Base-by-base conservation (phyloP, 2,113 vertebrate species). In the human region DNA sequence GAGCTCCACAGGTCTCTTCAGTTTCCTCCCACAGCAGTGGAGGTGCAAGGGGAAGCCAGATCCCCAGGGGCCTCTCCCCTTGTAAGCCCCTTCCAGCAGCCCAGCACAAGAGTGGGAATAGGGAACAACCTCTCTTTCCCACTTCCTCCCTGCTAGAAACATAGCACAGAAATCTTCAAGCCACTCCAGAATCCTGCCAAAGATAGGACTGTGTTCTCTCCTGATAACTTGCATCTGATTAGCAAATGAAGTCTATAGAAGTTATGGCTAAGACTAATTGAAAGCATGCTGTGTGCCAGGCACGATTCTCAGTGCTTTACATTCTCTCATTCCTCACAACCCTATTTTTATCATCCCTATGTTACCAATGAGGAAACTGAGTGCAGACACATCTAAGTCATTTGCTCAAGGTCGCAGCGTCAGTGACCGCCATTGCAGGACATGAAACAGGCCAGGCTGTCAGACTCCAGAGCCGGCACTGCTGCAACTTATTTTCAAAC, bases 1-100 rank as follows among this genome's bases (percentile, higher is more conserved):
- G 55, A 82, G 96, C 78, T 4, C 92, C 85, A 91, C 95, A 96
- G 93, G 96, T 96, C 97, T 89, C 97, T 95, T 89, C 95, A 48
- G 89, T 84, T 95, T 94, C 88, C 89, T 76, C 64, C 27, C 1
- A 11, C 9, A 43, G 72, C 64, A 92, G 70, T 6, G 16, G 57
- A 88, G 93, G 45, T 27, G 35, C 40, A 0, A 70, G 68, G 13
- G 8, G 48, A 16, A 35, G 66, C 43, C 68, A 50, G 76, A 4
- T 72, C 72, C 22, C 38, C 32, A 0, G 9, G 55, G 55, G 38
- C 88, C 85, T 75, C 70, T 64, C 32, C 68, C 50, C 50, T 4
- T 13, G 40, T 10, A 38, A 57, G 25, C 70, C 66, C 85, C 79
- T 76, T 68, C 68, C 25, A 85, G 50, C 55, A 35, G 20, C 59